A percentile compares a stretch with the other conserved stretches of the same genome.
phyloP scores from a whole-genome alignment of 2,888 invertebrate genomes.

The Ferrisia virgata region DNA sequence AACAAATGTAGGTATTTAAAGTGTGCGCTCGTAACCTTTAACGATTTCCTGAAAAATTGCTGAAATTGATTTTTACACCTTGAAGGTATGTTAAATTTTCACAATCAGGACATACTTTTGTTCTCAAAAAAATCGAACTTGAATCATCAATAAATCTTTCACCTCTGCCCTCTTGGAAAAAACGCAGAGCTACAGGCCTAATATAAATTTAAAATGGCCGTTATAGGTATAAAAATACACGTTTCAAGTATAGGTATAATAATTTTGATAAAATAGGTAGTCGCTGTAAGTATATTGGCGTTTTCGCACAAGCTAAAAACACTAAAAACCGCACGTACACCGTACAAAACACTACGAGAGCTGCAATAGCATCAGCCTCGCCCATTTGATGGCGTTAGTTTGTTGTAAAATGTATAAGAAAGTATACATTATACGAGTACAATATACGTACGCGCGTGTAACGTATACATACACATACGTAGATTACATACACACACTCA shows the following conservation, averaged over 20 bases:
- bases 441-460: not conserved
- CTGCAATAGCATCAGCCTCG: not conserved
- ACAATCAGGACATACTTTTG: too few species aligned
- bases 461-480: not conserved
- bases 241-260: not conserved
- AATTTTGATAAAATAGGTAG: not conserved
- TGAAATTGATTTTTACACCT: too few species aligned
- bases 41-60: too few species aligned
- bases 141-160: too few species aligned
- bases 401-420: not conserved
- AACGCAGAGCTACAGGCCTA: too few species aligned
- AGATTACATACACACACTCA: not conserved
- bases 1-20: too few species aligned
- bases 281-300: not conserved
- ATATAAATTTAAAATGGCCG: too few species aligned
- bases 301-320: not conserved
- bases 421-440: not conserved
- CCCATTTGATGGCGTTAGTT: not conserved
- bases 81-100: too few species aligned
- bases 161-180: too few species aligned
- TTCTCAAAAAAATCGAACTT: too few species aligned
- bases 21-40: too few species aligned
- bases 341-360: not conserved
- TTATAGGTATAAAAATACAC: not conserved
- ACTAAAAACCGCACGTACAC: not conserved